Conservation (phyloP, 2,113 vertebrate genomes). For the Thermophis baileyi region DNA sequence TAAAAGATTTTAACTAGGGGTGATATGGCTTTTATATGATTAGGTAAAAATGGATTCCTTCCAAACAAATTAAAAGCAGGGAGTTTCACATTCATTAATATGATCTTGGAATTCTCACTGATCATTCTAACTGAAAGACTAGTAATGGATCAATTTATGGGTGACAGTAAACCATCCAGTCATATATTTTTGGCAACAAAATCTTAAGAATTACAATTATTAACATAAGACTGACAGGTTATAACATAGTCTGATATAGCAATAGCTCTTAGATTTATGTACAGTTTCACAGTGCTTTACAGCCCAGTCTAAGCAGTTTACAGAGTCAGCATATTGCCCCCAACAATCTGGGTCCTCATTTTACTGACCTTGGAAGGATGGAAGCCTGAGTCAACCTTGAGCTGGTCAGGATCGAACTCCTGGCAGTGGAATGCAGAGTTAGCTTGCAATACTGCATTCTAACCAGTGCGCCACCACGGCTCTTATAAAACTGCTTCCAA, state of each 20-base stretch:
- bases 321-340: background rate
- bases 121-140: background rate
- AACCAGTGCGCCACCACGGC: too few species aligned
- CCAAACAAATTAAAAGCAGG: background rate
- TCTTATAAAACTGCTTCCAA: too few species aligned
- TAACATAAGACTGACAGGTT: background rate
- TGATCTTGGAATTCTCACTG: background rate
- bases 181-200: background rate
- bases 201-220: background rate
- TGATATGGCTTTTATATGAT: background rate
- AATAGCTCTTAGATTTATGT: background rate
- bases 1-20: background rate
- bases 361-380: background rate
- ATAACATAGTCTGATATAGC: background rate
- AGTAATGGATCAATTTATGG: background rate
- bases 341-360: background rate
- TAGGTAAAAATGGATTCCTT: background rate
- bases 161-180: background rate
- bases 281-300: background rate
- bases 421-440: background rate
- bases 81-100: background rate
- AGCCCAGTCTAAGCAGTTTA: background rate
- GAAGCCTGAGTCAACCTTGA: background rate
- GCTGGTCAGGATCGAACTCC: background rate
- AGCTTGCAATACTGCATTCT: background rate